These are phyloP conservation scores for Strix occidentalis DNA, from an alignment of 2,797 vertebrate species.

Conservation along the genomic window DNA sequence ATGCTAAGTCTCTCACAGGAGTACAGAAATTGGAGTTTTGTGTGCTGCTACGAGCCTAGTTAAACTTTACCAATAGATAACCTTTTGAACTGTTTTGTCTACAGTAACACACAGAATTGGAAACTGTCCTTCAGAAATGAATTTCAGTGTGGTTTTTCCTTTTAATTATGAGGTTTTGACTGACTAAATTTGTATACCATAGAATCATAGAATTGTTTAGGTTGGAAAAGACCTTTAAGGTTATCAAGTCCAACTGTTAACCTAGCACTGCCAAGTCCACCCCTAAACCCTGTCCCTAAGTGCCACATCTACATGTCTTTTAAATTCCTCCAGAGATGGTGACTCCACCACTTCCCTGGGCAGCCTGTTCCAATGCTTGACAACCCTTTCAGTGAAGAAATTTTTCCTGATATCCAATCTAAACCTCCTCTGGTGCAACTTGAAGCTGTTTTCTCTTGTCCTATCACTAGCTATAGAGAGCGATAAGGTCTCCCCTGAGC, in stretches of 20 bases:
- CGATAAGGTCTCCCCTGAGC: no score
- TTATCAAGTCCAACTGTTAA: background rate
- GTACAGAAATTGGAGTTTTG: background rate
- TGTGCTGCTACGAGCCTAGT: background rate
- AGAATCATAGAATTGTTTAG: background rate
- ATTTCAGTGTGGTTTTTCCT: background rate
- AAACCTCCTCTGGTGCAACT: no score
- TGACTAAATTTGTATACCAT: background rate
- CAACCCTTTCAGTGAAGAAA: no score
- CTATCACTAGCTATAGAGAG: no score
- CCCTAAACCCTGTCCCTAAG: background rate
- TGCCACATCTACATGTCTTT: accelerated
- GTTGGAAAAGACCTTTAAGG: background rate
- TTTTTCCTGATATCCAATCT: no score
- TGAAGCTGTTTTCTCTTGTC: no score
- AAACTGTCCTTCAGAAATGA: background rate
- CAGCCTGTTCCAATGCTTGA: background rate
- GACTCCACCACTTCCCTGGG: background rate
- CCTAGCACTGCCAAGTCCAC: background rate
- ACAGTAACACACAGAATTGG: background rate
- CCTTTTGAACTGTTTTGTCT: background rate
- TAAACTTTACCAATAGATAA: background rate
- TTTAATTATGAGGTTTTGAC: background rate
- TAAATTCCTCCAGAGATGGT: background rate
- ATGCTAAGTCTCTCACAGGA: background rate